phyloP scores from a whole-genome alignment of 2,797 vertebrate species.

The Sus cebifrons region DNA sequence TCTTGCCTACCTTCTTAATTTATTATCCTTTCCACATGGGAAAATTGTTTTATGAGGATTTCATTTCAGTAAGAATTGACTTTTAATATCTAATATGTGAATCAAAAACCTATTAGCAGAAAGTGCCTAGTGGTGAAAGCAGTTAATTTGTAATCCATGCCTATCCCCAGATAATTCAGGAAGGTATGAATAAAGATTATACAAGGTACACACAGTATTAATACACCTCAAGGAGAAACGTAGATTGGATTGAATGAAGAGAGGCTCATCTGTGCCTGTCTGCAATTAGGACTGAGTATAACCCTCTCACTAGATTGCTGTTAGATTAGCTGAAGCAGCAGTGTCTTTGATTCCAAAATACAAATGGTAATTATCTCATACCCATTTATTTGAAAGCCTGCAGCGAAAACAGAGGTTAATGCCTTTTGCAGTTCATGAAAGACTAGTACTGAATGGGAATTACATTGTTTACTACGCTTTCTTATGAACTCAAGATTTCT shows the following conservation, averaged over 20 bases:
- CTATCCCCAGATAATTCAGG: slow-evolving; percentile 9
- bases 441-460: slow-evolving; percentile 33
- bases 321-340: slow-evolving; percentile 44
- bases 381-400: slow-evolving; percentile 56
- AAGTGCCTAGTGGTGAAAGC: neutral
- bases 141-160: slow-evolving; percentile 40
- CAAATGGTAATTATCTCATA: slow-evolving; percentile 26
- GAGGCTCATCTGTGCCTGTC: neutral
- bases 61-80: slow-evolving; percentile 45
- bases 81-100: slow-evolving; percentile 45
- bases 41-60: slow-evolving; percentile 44
- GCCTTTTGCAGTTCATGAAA: slow-evolving; percentile 12
- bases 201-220: neutral
- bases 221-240: slow-evolving; percentile 59
- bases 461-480: slow-evolving; percentile 26
- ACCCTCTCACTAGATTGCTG: neutral
- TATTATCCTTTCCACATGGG: neutral
- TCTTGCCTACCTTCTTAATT: neutral
- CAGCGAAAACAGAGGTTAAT: slow-evolving; percentile 53
- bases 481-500: slow-evolving; percentile 13
- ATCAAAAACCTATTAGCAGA: slow-evolving; percentile 44
- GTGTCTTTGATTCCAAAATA: slow-evolving; percentile 24
- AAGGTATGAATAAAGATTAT: neutral
- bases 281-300: neutral
- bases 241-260: slow-evolving; percentile 4